phyloP scores from a whole-genome alignment of 2,888 invertebrate species.

The Eilema depressum region DNA sequence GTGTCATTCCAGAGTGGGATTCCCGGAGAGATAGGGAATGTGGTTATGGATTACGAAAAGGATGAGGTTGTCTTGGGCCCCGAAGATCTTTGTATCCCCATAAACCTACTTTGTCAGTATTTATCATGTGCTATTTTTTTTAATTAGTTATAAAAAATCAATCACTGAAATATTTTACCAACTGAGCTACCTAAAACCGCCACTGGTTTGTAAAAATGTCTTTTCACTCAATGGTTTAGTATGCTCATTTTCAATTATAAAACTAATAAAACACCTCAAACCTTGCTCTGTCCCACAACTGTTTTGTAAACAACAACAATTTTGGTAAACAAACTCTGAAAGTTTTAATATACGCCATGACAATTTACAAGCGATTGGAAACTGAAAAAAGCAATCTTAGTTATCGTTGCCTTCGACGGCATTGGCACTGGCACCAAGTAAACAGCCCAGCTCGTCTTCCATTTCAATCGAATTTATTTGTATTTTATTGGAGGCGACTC shows the following conservation, averaged over 20 bases:
- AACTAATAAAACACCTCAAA: not conserved
- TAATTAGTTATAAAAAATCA: no score
- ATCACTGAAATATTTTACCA: no score
- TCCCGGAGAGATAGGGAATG: no score
- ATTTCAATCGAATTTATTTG: slow-evolving; percentile 84
- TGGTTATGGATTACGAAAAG: no score
- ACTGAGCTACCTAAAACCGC: no score
- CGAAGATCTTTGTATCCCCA: no score
- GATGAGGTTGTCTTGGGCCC: no score
- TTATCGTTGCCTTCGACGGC: slow-evolving; percentile 73
- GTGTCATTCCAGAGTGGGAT: no score
- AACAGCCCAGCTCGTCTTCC: slow-evolving; percentile 79
- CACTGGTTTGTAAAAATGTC: not conserved
- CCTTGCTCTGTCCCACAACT: not conserved
- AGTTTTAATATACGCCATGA: slow-evolving; percentile 73
- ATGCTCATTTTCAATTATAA: not conserved
- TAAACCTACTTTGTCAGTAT: no score
- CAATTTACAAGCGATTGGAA: slow-evolving; percentile 78
- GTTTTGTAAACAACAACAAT: not conserved
- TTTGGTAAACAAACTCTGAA: slow-evolving; percentile 36
- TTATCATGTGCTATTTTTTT: no score
- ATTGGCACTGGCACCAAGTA: slow-evolving; percentile 72
- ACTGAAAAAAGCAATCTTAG: slow-evolving; percentile 83
- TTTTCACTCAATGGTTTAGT: not conserved
- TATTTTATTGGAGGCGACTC: slow-evolving; percentile 80